These are phyloP conservation scores for Darevskia nairensis DNA, from an alignment of 2,797 vertebrate species.

Conservation along the genomic window DNA sequence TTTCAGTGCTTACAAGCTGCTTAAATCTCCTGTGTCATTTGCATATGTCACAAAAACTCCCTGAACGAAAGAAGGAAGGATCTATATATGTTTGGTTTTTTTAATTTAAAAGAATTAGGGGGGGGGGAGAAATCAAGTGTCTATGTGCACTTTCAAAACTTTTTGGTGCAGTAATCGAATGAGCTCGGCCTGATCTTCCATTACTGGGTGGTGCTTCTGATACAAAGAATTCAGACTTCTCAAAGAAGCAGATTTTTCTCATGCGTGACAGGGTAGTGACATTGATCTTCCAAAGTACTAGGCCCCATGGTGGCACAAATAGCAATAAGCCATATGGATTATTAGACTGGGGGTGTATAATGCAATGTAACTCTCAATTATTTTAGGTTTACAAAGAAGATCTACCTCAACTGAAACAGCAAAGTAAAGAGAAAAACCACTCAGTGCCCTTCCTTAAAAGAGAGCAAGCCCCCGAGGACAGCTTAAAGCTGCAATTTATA, in stretches of 20 bases:
- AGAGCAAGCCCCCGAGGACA: constrained; percentile 91
- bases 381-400: constrained; percentile 97
- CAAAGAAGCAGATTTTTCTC: not conserved
- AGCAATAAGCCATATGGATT: not conserved
- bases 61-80: too few species aligned
- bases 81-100: not conserved
- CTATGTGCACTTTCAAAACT: not conserved
- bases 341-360: not conserved
- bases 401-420: constrained; percentile 94
- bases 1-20: not conserved
- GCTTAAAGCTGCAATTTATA: constrained; percentile 92
- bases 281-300: not conserved
- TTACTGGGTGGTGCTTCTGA: not conserved
- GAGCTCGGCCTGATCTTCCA: not conserved
- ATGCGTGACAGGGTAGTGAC: not conserved
- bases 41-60: not conserved
- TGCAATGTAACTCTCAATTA: constrained; percentile 48
- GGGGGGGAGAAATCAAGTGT: not conserved
- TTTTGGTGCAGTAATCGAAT: not conserved
- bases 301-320: not conserved
- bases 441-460: constrained; percentile 90
- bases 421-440: constrained; percentile 89
- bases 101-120: not conserved
- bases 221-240: not conserved
- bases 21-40: not conserved